These are phyloP conservation scores for Micromussa lordhowensis DNA, from an alignment of 92 coral and sea anemone species.

Conservation along the genomic window DNA sequence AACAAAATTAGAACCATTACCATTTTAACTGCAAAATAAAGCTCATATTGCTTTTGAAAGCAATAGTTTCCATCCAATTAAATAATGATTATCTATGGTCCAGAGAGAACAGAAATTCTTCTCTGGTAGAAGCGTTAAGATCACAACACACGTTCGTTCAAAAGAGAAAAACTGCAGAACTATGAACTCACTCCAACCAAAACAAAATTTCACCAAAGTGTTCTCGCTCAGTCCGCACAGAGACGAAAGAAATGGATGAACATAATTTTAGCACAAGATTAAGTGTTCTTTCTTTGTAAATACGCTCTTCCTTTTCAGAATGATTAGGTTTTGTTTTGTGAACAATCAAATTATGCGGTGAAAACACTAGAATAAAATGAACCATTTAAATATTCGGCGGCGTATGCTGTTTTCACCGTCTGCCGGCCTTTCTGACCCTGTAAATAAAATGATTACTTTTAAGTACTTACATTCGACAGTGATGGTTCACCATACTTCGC, in stretches of 20 bases:
- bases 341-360: not conserved
- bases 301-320: not conserved
- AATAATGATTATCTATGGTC: not conserved
- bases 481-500: constrained; percentile 27
- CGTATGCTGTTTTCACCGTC: not conserved
- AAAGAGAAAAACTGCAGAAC: not conserved
- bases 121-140: not conserved
- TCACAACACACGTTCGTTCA: not conserved
- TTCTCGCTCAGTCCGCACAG: not conserved
- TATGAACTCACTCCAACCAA: not conserved
- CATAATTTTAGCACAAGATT: not conserved
- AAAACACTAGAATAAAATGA: constrained; percentile 2
- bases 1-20: not conserved
- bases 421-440: not conserved
- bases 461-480: constrained; percentile 10
- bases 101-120: not conserved
- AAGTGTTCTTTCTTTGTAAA: not conserved
- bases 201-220: not conserved
- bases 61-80: not conserved
- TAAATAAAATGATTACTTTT: not conserved
- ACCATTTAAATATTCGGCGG: not conserved
- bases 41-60: not conserved
- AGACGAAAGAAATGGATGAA: not conserved
- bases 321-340: not conserved
- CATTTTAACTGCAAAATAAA: not conserved